Evolutionary conservation across 2,888 invertebrate genomes (phyloP).

Genomic region (Actias luna): DNA sequence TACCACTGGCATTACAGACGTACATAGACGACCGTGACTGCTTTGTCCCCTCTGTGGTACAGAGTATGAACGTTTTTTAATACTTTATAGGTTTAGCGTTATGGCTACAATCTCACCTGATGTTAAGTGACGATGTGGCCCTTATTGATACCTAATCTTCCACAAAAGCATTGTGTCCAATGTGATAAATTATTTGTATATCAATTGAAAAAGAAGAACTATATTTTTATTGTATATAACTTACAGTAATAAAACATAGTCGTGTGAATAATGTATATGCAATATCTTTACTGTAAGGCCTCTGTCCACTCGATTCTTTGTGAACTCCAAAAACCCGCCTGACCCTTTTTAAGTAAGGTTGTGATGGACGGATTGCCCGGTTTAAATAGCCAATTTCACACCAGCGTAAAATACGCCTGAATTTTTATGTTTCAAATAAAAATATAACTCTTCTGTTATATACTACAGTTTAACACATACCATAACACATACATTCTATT

Average conservation of each 20-base stretch:
- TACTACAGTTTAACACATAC: neutral
- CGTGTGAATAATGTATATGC: slow-evolving; percentile 3
- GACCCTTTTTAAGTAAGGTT: slow-evolving; percentile 16
- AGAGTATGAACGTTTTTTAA: no score
- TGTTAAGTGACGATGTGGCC: no score
- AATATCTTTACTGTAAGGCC: slow-evolving; percentile 3
- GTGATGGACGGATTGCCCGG: slow-evolving; percentile 16
- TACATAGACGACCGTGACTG: no score
- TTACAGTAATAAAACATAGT: neutral
- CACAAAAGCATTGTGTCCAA: no score
- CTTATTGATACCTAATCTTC: no score
- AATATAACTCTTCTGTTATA: neutral
- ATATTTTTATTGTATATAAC: neutral
- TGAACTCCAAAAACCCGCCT: slow-evolving; percentile 4
- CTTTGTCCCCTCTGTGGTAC: no score
- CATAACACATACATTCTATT: neutral
- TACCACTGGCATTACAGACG: no score
- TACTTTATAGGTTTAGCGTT: no score
- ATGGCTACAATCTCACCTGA: no score
- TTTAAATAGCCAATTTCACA: slow-evolving; percentile 2
- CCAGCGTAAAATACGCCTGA: neutral
- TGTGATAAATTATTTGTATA: neutral
- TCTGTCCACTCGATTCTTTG: slow-evolving; percentile 12
- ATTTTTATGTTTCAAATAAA: neutral
- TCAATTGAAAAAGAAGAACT: neutral